Conservation (phyloP, 2,797 vertebrate species). For the Pipistrellus pipistrellus region DNA sequence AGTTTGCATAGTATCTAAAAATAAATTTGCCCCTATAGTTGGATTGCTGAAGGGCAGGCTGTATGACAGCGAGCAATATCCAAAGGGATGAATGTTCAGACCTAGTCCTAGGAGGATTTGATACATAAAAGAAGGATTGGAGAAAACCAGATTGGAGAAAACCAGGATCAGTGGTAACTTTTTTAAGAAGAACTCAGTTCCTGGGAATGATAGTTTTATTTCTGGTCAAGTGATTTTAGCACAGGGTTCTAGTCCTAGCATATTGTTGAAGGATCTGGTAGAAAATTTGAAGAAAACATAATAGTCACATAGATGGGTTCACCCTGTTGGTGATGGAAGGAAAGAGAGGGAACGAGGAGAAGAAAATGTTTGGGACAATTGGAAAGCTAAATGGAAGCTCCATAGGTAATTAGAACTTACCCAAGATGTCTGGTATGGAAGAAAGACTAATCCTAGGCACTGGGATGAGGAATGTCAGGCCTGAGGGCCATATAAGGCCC, state of each 20-base stretch:
- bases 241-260: not conserved
- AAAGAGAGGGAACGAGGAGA: not conserved
- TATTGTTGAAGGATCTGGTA: not conserved
- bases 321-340: not conserved
- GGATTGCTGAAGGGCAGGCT: not conserved
- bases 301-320: not conserved
- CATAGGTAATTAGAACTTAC: not conserved
- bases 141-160: not conserved
- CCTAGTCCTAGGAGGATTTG: not conserved
- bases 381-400: not conserved
- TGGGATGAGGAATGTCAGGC: not conserved
- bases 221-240: not conserved
- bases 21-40: not conserved
- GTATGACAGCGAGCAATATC: not conserved
- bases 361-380: not conserved
- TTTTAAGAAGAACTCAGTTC: not conserved
- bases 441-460: not conserved
- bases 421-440: not conserved
- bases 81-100: constrained; percentile 4
- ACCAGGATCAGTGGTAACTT: not conserved
- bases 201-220: not conserved
- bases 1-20: not conserved
- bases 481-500: no score
- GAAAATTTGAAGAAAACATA: not conserved
- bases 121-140: not conserved